Conservation (phyloP, 2,888 invertebrate species). For the Amblyjoppa proteus region DNA sequence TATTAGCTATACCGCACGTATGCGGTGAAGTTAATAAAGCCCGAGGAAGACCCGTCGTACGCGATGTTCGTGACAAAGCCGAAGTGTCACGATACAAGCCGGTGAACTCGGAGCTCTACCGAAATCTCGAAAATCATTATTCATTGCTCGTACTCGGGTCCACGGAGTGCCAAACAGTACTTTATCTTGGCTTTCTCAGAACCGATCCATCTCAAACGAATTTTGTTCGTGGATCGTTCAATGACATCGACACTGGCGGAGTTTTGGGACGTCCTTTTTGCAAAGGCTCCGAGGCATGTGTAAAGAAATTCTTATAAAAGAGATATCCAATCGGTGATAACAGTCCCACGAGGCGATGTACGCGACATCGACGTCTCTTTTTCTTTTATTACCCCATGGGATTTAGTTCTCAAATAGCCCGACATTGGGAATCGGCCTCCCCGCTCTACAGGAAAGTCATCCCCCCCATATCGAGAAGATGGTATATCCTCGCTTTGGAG, state of each 20-base stretch:
- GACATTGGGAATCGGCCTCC: neutral
- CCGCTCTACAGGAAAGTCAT: slow-evolving; percentile 11
- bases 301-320: slow-evolving; percentile 38
- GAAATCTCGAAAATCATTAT: slow-evolving; percentile 23
- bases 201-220: neutral
- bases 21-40: slow-evolving; percentile 56
- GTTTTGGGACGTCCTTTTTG: neutral
- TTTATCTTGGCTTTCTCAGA: neutral
- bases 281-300: neutral
- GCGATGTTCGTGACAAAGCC: slow-evolving; percentile 43
- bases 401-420: slow-evolving; percentile 34
- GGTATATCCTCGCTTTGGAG: slow-evolving; percentile 20
- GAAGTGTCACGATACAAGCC: slow-evolving; percentile 36
- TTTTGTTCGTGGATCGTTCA: slow-evolving; percentile 12
- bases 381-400: slow-evolving; percentile 40
- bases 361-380: slow-evolving; percentile 36
- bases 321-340: slow-evolving; percentile 55
- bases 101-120: neutral
- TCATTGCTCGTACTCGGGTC: neutral
- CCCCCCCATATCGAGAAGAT: slow-evolving; percentile 9
- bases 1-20: slow-evolving; percentile 1
- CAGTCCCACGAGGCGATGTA: neutral
- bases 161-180: neutral
- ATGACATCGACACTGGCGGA: slow-evolving; percentile 15
- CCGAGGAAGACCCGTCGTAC: slow-evolving; percentile 20